Base-by-base conservation (phyloP, 2,888 invertebrate genomes). In the Darwinula stevensoni region DNA sequence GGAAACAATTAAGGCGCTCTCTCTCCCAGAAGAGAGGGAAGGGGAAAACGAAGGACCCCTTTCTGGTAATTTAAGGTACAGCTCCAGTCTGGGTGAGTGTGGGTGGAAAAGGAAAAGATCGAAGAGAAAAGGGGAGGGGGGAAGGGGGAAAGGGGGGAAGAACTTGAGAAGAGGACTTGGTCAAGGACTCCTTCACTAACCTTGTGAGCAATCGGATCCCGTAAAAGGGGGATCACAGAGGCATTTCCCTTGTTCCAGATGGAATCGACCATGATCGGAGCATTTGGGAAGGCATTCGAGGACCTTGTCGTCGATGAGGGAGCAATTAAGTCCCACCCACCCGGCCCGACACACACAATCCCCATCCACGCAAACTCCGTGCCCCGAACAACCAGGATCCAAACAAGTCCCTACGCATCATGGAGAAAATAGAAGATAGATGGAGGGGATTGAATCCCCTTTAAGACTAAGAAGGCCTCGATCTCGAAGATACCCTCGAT, bases 321-420 rank as follows among this genome's bases (percentile, higher is more conserved):
- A 48, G 42, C 56, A 56, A 38, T 50, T 47, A 14, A 44, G 42
- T 14, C 28, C 28, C 13, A n/a, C 6, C 28, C 80, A 86, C 4
- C 88, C 88, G 14, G 80, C 76, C 45, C 78, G 75, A 55, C 91
- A 91, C 45, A 78, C 73, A 53, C 91, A 91, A 46, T 74, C 70
- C 14, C 82, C 82, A 37, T 74, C 66, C 35, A 82, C 72, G 56
- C 91, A 91, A 31, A 76, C 72, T 15, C 91, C 88, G 49, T 88
- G 82, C 36, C 72, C 71, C 27, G 78, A 75, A 53, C 91, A 91
- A 38, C 69, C 69, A 30, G 86, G 78, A 51, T 80, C 78, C 46
- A 73, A 61, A 55, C 91, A 91, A 54, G 86, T 82, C 55, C 70
- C 80, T 80, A 59, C 37, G 47, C 42, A 40, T 9, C 6, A n/a